Evolutionary conservation across 2,888 invertebrate species (phyloP).

Genomic region (Trichopoda pennipes): DNA sequence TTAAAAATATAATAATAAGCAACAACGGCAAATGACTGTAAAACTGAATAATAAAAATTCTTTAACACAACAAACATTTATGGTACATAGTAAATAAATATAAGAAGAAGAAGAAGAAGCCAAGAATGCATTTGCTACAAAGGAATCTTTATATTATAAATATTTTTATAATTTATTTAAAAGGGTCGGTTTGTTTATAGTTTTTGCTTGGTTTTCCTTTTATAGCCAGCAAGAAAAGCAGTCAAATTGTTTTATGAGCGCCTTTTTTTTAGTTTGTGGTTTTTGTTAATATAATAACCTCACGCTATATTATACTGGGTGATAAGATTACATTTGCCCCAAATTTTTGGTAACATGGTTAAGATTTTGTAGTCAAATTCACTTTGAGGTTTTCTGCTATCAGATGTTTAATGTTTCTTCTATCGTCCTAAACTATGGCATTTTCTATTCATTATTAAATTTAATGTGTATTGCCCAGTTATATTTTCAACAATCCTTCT

Average conservation of each 20-base stretch:
- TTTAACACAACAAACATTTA: constrained; percentile 20
- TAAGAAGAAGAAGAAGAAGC: constrained; percentile 34
- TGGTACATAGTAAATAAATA: constrained; percentile 9
- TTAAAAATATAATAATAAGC: constrained; percentile 16
- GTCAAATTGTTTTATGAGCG: constrained; percentile 9
- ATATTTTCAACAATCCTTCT: no score
- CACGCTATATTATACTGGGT: constrained; percentile 13
- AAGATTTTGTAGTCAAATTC: no score
- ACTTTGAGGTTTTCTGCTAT: no score
- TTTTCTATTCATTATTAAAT: no score
- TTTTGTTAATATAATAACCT: constrained; percentile 31
- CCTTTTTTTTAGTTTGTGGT: not conserved
- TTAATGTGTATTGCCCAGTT: no score
- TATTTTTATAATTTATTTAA: constrained; percentile 46
- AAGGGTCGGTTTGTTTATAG: constrained; percentile 31
- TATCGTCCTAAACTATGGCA: no score
- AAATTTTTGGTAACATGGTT: not conserved
- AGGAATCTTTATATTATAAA: constrained; percentile 56
- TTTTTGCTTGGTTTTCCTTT: constrained; percentile 4
- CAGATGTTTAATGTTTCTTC: no score
- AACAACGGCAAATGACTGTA: constrained; percentile 48
- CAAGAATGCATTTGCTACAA: constrained; percentile 35
- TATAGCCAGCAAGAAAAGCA: constrained; percentile 7
- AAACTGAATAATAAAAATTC: constrained; percentile 48
- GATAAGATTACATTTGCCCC: not conserved